phyloP scores from a whole-genome alignment of 2,888 invertebrate genomes.

The Dorcus hopei region DNA sequence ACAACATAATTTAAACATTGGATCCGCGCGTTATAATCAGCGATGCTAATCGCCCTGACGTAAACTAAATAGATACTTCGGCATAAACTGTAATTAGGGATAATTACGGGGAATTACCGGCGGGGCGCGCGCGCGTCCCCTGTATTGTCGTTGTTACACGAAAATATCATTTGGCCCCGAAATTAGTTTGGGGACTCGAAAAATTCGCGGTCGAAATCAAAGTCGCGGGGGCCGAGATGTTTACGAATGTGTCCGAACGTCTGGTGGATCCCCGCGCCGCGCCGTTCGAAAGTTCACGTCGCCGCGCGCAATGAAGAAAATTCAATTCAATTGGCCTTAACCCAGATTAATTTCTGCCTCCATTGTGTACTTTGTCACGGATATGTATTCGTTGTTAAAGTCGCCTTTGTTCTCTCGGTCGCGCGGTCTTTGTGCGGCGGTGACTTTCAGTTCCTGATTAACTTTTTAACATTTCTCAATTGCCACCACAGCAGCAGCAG shows the following conservation, averaged over 20 bases:
- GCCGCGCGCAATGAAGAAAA: too few species aligned
- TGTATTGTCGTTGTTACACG: conserved; percentile 5
- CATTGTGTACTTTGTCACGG: not conserved
- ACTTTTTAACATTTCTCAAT: too few species aligned
- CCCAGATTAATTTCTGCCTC: not conserved
- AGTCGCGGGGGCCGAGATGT: not conserved
- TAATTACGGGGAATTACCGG: conserved; percentile 21
- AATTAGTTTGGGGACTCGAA: not conserved
- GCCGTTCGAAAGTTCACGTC: too few species aligned
- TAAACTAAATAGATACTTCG: conserved; percentile 22
- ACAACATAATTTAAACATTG: not conserved
- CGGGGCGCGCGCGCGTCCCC: conserved; percentile 5
- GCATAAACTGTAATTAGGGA: conserved; percentile 22
- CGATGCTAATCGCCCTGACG: conserved; percentile 22
- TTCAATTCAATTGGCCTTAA: conserved; percentile 1
- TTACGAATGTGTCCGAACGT: too few species aligned
- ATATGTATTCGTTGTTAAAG: not conserved
- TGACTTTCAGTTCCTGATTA: too few species aligned
- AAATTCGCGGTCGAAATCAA: not conserved
- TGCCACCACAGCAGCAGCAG: too few species aligned
- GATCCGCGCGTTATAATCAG: conserved; percentile 18
- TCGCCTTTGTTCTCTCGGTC: too few species aligned
- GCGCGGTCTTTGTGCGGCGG: too few species aligned
- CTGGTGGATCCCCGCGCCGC: too few species aligned
- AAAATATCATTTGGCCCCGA: conserved; percentile 1